Evolutionary conservation across 2,888 invertebrate species (phyloP).

Genomic region (Schizotus pectinicornis): DNA sequence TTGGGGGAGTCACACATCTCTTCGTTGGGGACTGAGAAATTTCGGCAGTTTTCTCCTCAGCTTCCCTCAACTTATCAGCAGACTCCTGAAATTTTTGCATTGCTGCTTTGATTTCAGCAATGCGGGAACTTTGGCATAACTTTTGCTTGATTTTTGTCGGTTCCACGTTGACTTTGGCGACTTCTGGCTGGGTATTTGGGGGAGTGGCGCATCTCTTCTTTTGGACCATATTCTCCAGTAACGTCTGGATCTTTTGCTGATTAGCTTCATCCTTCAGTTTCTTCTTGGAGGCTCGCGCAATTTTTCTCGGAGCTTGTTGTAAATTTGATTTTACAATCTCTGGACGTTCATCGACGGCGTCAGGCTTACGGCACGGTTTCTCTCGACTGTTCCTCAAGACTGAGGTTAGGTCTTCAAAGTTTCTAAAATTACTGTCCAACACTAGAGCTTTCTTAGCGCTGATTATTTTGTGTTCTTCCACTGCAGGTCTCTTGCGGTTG

Average conservation of each 20-base stretch:
- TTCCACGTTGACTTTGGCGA: neutral
- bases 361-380: no score
- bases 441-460: slow-evolving; percentile 62
- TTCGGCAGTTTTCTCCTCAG: slow-evolving; percentile 31
- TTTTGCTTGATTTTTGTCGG: slow-evolving; percentile 74
- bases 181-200: neutral
- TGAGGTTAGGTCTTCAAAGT: neutral
- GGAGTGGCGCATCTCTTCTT: neutral
- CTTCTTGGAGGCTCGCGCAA: slow-evolving; percentile 31
- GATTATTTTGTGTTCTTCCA: slow-evolving; percentile 65
- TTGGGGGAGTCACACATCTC: neutral
- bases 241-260: slow-evolving; percentile 47
- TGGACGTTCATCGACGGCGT: neutral
- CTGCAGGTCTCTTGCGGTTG: slow-evolving; percentile 76
- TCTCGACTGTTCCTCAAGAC: neutral
- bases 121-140: slow-evolving; percentile 70
- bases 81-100: slow-evolving; percentile 70
- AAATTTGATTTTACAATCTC: slow-evolving; percentile 14
- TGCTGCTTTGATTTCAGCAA: slow-evolving; percentile 73
- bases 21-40: no score
- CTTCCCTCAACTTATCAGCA: slow-evolving; percentile 66
- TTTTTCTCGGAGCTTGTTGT: neutral
- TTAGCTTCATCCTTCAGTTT: slow-evolving; percentile 35
- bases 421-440: slow-evolving; percentile 45
- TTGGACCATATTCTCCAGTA: slow-evolving; percentile 44